Evolutionary conservation across 2,888 invertebrate species (phyloP), one percentile per base, ranked within the genome.

Genomic region (Epinotia brunnichana): DNA sequence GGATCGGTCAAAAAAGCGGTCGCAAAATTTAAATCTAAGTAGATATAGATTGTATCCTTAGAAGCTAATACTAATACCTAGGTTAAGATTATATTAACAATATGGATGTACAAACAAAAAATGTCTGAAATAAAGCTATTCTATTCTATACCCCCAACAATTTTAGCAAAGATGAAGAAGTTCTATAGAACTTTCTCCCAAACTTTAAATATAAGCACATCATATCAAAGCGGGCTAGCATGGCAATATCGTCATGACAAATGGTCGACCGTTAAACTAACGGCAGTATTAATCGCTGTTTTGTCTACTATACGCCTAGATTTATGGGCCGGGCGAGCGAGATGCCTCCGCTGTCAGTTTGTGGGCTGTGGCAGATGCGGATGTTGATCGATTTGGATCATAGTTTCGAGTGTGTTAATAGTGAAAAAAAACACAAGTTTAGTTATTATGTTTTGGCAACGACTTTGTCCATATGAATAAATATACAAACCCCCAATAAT

Each of bases 281-380:
- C 87, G 83, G 85, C 80, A 77, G 86, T 85, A 91, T 91, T 91
- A 91, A 92, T 91, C 86, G 89, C 83, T 89, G 90, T 90, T 91
- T 90, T 89, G 90, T 89, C 85, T 84, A 81, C 81, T 24, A 2
- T 81, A 76, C 78, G 79, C 74, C 76, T 69, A 76, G 78, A 83
- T 85, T 85, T 86, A 85, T 83, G 79, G 75, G 70, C 64, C 29
- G 60, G 63, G 64, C 70, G 74, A 77, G 76, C 77, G 75, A 76
- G 75, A 56, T 53, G 68, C 51, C 66, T 61, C 72, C 29, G 69
- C 73, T 73, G 73, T 69, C 68, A 73, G 73, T 69, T 73, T 57
- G 68, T 63, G 68, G 73, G 73, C 39, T 69, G 73, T 69, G 73
- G 68, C 72, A 72, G 72, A 72, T 68, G 67, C 29, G 62, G 11